A percentile compares a stretch with the other conserved stretches of the same genome.
Evolutionary conservation across 2,113 vertebrate genomes (phyloP).

Genomic region (Peucedramus taeniatus): DNA sequence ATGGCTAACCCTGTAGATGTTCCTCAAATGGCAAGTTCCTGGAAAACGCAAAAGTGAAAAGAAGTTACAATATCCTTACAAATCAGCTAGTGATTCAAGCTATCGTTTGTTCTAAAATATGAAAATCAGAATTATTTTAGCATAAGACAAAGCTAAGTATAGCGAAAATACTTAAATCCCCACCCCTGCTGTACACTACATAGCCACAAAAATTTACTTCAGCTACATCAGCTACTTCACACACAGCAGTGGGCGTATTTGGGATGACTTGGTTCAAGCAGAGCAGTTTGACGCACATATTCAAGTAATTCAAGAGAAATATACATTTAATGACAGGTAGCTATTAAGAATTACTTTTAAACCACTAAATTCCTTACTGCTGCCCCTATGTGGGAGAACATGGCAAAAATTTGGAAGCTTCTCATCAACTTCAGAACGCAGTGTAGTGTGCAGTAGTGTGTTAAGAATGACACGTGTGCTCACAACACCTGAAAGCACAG

Average conservation of each 20-base stretch:
- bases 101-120: neutral
- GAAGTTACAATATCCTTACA: neutral
- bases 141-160: neutral
- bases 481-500: neutral
- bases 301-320: neutral
- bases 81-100: neutral
- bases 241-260: neutral
- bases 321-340: constrained; percentile 14
- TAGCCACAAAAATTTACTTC: neutral
- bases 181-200: neutral
- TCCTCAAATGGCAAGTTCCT: neutral
- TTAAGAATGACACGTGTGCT: neutral
- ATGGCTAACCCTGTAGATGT: neutral
- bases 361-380: neutral
- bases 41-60: neutral
- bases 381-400: neutral
- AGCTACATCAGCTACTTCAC: neutral
- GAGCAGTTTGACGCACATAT: neutral
- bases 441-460: neutral
- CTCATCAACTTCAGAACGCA: neutral
- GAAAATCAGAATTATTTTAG: neutral
- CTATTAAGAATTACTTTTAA: constrained; percentile 15
- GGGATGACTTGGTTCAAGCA: neutral
- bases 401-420: neutral
- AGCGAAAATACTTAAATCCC: neutral